Evolutionary conservation across 2,797 vertebrate species (phyloP).

Genomic region (Sebastes elongatus): DNA sequence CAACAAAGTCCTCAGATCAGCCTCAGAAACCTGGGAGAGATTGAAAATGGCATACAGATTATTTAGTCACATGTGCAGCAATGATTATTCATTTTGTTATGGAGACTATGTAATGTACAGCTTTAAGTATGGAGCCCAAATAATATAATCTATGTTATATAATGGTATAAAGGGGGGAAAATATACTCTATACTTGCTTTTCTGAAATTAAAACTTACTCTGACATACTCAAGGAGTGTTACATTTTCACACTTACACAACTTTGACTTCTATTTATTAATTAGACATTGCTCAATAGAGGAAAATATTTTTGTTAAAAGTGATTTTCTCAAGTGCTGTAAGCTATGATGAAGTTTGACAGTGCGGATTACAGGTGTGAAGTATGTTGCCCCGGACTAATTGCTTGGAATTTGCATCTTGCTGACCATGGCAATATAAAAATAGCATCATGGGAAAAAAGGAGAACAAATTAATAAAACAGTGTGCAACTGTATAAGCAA

Average conservation of each 20-base stretch:
- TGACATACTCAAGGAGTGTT: background rate
- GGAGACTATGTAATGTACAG: background rate
- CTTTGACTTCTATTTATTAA: constrained; percentile 9
- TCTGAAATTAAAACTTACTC: background rate
- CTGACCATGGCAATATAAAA: constrained; percentile 22
- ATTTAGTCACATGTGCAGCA: background rate
- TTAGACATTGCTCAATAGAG: constrained; percentile 14
- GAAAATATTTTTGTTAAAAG: background rate
- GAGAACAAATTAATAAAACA: constrained; percentile 21
- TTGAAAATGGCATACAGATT: background rate
- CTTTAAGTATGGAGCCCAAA: background rate
- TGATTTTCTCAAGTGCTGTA: constrained; percentile 8
- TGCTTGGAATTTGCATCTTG: constrained; percentile 32
- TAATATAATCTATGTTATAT: fast-evolving
- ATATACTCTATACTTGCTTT: background rate
- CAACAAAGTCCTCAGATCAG: constrained; percentile 38
- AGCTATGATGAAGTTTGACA: constrained; percentile 31
- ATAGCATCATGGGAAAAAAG: background rate
- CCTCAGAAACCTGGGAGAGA: constrained; percentile 50
- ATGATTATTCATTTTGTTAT: background rate
- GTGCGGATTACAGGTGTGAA: background rate
- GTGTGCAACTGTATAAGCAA: background rate
- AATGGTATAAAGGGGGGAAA: background rate
- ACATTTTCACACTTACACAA: background rate
- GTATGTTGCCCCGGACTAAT: constrained; percentile 2